Evolutionary conservation across 2,113 vertebrate genomes (phyloP), one percentile per base, ranked within the genome.

Genomic region (Corythaeola cristata): DNA sequence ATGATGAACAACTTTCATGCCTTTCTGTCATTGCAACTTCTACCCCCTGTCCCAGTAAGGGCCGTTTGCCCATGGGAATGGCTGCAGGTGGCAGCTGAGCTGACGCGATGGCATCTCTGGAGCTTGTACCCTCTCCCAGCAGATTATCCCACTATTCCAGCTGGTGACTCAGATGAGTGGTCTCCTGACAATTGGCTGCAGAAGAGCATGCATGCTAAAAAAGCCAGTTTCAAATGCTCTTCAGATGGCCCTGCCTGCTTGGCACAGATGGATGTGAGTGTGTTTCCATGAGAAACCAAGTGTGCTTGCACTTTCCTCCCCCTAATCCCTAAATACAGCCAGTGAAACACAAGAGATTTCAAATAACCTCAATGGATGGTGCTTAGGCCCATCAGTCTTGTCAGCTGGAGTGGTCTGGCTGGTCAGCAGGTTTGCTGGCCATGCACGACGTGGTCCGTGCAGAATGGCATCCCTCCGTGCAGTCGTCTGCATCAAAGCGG

Each of bases 401-500:
- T 52, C 22, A 73, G 5, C 26, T 69, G 41, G 17, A 12, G 15
- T 13, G 21, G 44, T 9, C 45, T 72, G 24, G 19, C 11, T 32
- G 52, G 16, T 63, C 45, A 59, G 32, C 32, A 55, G 26, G 16
- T 11, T 64, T 84, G 45, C 32, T 87, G 52, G 12, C 62, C 17
- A 0, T 20, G 30, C 18, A 8, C 1, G 11, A 32, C 37, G 5
- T 15, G 12, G 41, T 35, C 56, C 30, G 1, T 28, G 32, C 37
- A 35, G 68, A 58, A 72, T 5, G 7, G 39, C 69, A 41, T 56
- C 50, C 16, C 7, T 45, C 60, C 72, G 15, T 3, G 30, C 44
- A 10, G 50, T 76, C 33, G 20, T 53, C 62, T 80, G 53, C 55
- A 39, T 37, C 53, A 28, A 35, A 60, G 27, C 0, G 8, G 23